Base-by-base conservation (phyloP, 2,797 vertebrate genomes). In the Sebastes itinus region DNA sequence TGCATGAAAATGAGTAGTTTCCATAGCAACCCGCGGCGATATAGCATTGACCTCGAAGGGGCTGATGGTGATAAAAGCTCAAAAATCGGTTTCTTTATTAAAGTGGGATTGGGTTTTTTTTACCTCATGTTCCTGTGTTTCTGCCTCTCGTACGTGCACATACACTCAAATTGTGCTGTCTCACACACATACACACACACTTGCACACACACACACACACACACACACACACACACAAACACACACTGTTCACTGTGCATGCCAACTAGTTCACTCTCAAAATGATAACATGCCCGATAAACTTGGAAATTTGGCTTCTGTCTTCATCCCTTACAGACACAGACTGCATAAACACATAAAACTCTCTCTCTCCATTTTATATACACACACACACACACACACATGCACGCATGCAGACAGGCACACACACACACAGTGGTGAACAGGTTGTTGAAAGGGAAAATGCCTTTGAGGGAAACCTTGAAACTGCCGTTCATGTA, bases 21-120 rank as follows among this genome's bases (percentile, higher is more conserved):
- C 91, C 84, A 85, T 85, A 22, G 88, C 86, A 91, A 92, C 91
- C 16, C 7, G 55, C 22, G 42, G 16, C 1, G 14, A 23, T 30
- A 62, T 14, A 32, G 23, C 49, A 18, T 10, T 73, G 72, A 84
- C 83, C 75, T 74, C 16, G 27, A 63, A 64, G 33, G 9, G 66
- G 10, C 7, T 42, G 71, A 52, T 16, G 32, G 11, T 28, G 35
- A 59, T 63, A 28, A 81, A 74, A 64, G 64, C 22, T 52, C 3
- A n/a, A n/a, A 8, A 49, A 13, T 46, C 6, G 58, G 11, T 38
- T 63, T 73, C 56, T 75, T 65, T 23, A 75, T 59, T 55, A 13
- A 30, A 69, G 10, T 18, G 42, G 20, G 20, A 66, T n/a, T 10
- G 7, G 2, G 1, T 8, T 49, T 49, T 49, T 35, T 33, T 12